phyloP scores from a whole-genome alignment of 2,113 vertebrate species.

The Hemiscyllium ocellatum region DNA sequence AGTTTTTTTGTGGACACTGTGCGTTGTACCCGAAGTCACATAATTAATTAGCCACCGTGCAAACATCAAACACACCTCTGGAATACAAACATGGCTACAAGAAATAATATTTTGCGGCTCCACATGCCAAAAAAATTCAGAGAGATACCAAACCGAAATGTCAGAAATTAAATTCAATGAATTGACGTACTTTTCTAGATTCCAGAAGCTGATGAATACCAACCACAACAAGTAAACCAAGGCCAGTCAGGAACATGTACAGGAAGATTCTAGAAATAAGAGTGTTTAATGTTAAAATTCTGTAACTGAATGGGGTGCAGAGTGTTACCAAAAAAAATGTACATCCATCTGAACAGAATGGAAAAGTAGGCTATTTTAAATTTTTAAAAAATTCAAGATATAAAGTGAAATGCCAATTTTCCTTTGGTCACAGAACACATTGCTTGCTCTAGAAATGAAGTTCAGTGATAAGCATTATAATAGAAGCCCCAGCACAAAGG shows the following conservation, averaged over 20 bases:
- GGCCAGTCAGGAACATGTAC: conserved; percentile 92
- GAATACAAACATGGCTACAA: neutral
- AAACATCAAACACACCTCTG: neutral
- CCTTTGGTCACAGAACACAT: neutral
- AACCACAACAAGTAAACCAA: conserved; percentile 79
- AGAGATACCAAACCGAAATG: neutral
- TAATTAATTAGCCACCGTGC: neutral
- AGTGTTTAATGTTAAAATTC: neutral
- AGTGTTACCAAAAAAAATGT: no score
- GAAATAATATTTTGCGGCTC: neutral
- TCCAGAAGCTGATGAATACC: conserved; percentile 92
- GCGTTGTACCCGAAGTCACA: neutral
- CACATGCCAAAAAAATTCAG: neutral
- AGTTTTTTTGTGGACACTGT: neutral
- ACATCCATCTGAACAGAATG: no score
- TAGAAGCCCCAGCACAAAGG: neutral
- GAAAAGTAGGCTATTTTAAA: no score
- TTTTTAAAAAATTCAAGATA: no score
- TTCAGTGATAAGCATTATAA: neutral
- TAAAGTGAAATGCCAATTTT: neutral
- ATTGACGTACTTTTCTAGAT: conserved; percentile 81
- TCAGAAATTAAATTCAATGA: neutral
- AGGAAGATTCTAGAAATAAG: conserved; percentile 76
- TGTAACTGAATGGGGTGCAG: neutral
- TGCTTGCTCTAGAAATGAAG: neutral